Percentiles rank a stretch among this genome's conserved stretches.
Conservation (phyloP, 2,797 vertebrate genomes). For the Microctenopoma stevenorrisi region DNA sequence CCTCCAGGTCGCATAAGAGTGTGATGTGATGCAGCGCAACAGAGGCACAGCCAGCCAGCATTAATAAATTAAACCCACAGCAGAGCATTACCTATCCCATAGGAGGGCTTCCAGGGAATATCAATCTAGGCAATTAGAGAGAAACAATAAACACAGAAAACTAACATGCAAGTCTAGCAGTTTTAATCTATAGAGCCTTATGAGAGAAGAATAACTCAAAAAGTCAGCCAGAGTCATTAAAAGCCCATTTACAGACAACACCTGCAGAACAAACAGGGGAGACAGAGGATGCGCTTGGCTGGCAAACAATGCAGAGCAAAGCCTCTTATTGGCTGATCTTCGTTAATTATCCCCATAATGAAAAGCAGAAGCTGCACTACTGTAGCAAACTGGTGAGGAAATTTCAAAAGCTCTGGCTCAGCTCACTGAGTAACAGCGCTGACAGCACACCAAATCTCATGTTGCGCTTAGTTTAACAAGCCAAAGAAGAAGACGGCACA, state of each 20-base stretch:
- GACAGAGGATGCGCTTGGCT: conserved; percentile 38
- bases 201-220: conserved; percentile 49
- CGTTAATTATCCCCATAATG: conserved; percentile 70
- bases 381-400: conserved; percentile 39
- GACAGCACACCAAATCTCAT: conserved; percentile 30
- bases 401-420: conserved; percentile 31
- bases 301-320: conserved; percentile 55
- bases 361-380: conserved; percentile 57
- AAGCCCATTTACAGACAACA: conserved; percentile 77
- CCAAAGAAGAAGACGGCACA: conserved; percentile 20
- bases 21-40: conserved; percentile 28
- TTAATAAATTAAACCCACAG: conserved; percentile 79
- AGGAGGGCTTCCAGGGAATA: conserved; percentile 71
- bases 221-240: conserved; percentile 73
- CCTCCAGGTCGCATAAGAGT: conserved; percentile 64
- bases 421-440: conserved; percentile 15
- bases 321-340: conserved; percentile 73
- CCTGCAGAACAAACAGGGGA: conserved; percentile 70
- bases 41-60: conserved; percentile 55
- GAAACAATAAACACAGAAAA: conserved; percentile 64
- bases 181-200: conserved; percentile 54
- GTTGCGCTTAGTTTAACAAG: conserved; percentile 46
- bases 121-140: conserved; percentile 74
- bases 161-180: conserved; percentile 61
- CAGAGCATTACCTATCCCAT: conserved; percentile 72